phyloP scores from a whole-genome alignment of 2,113 vertebrate genomes.

The Forbesichthys papilliferus region DNA sequence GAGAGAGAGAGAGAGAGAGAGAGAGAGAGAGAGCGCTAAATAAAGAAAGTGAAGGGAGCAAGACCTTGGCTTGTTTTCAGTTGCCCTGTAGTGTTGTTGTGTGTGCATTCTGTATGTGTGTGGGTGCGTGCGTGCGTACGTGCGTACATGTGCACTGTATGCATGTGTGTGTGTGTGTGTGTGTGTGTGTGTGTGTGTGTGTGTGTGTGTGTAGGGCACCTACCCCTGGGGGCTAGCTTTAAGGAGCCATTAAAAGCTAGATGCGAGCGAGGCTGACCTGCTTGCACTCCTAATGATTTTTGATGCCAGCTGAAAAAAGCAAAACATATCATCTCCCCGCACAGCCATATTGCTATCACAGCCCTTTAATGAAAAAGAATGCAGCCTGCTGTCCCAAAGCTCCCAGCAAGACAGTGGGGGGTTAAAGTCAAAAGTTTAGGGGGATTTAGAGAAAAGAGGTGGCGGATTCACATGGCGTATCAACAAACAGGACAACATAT shows the following conservation, averaged over 20 bases:
- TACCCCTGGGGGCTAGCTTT: conserved; percentile 60
- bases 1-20: background rate
- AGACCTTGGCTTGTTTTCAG: background rate
- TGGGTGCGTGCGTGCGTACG: background rate
- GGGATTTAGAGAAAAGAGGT: conserved; percentile 48
- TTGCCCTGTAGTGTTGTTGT: background rate
- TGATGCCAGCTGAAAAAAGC: conserved; percentile 66
- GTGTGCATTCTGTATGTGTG: background rate
- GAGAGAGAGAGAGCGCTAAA: background rate
- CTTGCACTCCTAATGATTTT: conserved; percentile 72
- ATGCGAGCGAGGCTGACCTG: conserved; percentile 69
- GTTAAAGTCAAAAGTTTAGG: conserved; percentile 67
- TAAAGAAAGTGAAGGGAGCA: background rate
- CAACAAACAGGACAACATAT: conserved; percentile 56
- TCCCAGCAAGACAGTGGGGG: conserved; percentile 60
- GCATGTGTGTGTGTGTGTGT: background rate
- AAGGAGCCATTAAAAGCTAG: conserved; percentile 74
- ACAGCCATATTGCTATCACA: conserved; percentile 69
- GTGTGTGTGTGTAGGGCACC: conserved; percentile 6
- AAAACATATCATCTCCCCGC: conserved; percentile 64
- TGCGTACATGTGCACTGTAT: background rate
- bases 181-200: conserved; percentile 6
- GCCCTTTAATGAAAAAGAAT: conserved; percentile 76
- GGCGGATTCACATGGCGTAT: conserved; percentile 35
- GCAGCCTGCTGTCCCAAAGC: conserved; percentile 61